Base-by-base conservation (phyloP, 2,113 vertebrate genomes). In the Tursiops truncatus region DNA sequence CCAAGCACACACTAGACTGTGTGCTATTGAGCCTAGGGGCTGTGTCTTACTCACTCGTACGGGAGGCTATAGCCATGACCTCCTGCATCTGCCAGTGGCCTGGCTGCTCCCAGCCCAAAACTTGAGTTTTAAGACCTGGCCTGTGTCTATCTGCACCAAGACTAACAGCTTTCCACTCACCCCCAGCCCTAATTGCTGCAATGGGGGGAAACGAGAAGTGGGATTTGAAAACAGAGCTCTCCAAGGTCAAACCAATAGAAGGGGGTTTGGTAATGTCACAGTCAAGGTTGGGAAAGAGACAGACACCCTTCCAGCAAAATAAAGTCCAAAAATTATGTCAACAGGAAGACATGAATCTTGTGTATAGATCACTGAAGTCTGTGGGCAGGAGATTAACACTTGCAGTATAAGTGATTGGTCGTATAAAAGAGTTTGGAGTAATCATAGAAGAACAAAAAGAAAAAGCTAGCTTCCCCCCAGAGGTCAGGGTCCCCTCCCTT, bases 271-370 rank as follows among this genome's bases (percentile, higher is more conserved):
- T 94, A 96, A 92, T 41, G 91, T 56, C 68, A 95, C 58, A 70
- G 74, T 36, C 90, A 96, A 97, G 94, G 95, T 77, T 70, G 15
- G 33, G 53, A 80, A 80, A 85, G 80, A 94, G 96, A 85, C 65
- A 91, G 91, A 96, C 88, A 85, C 93, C 97, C 84, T 71, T 67
- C 68, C 58, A 93, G 85, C 58, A 89, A 89, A 93, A 97, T 88
- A 85, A 94, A 90, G 53, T 47, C 65, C 83, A 44, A 70, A 94
- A 84, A 68, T 84, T 70, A 95, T 77, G 88, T 84, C 36, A 71
- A 58, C 91, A 53, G 85, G 73, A 76, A 90, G 74, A 60, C 50
- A 9, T 84, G 97, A 90, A 89, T 95, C 60, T 71, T 76, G 3
- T 36, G 23, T 9, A 33, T 65, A 60, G 90, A 70, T 90, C 92